These are phyloP conservation scores for Fistularia commersonii DNA, from an alignment of 2,797 vertebrate species.

Conservation along the genomic window DNA sequence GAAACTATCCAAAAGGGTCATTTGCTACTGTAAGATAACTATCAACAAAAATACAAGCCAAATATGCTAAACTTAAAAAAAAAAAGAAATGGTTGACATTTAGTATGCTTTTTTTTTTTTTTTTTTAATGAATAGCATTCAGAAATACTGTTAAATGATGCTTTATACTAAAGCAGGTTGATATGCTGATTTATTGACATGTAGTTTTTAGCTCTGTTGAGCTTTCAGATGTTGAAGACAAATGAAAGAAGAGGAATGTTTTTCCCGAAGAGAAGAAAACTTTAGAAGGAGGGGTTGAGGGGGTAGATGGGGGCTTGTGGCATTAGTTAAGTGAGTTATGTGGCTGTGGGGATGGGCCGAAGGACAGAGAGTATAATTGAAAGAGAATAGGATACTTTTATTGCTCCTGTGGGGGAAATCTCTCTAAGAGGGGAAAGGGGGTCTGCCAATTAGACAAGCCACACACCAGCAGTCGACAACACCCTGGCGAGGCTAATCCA, in stretches of 20 bases:
- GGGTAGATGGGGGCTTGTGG: slow-evolving; percentile 43
- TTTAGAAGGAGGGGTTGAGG: slow-evolving; percentile 6
- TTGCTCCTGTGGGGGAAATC: slow-evolving; percentile 72
- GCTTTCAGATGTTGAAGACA: slow-evolving; percentile 1
- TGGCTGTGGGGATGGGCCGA: slow-evolving; percentile 58
- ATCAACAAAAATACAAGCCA: no score
- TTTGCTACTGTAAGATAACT: no score
- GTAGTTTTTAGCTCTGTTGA: background rate
- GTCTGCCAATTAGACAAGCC: slow-evolving; percentile 66
- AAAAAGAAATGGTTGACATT: no score
- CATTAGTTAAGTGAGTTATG: slow-evolving; percentile 73
- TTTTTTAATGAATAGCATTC: no score
- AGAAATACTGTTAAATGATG: no score
- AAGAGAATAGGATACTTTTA: slow-evolving; percentile 79
- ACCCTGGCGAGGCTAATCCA: slow-evolving; percentile 58
- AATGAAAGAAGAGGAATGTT: slow-evolving; percentile 3
- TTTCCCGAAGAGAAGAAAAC: slow-evolving; percentile 1
- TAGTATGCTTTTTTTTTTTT: no score
- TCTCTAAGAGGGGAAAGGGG: slow-evolving; percentile 51
- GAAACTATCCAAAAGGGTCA: no score
- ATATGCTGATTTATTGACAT: background rate
- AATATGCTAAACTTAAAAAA: no score
- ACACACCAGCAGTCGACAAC: slow-evolving; percentile 52
- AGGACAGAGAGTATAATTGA: slow-evolving; percentile 75
- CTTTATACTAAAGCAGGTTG: no score